Base-by-base conservation (phyloP, 1,140 invertebrate species). In the Leptinotarsa defecta region DNA sequence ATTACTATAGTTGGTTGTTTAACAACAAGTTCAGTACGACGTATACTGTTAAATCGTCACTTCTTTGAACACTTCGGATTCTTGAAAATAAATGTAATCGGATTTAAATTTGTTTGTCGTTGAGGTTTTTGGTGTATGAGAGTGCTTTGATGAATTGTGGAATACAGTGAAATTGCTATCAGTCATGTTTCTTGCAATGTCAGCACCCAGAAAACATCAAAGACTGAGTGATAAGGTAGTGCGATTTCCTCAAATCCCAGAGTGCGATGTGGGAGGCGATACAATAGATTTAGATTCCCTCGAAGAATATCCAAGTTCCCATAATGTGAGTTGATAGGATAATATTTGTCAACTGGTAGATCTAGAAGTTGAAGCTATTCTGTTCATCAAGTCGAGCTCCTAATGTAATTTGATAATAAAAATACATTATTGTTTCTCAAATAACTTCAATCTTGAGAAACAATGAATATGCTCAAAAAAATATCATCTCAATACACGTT, bases 201-300 rank as follows among this genome's bases (percentile, higher is more conserved):
- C 73, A 24, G 65, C 76, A 48, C 72, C 81, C 1, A 81, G 81
- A 74, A 83, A 81, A 78, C 74, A 80, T 13, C 73, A 77, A 48
- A 80, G 79, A 73, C 75, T 83, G 13, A 76, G 77, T 52, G 77
- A 83, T 70, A 76, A 67, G 48, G 81, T 79, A 61, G 78, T 75
- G 34, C 76, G 73, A 70, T 79, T 76, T 78, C 77, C 78, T 19
- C 73, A 77, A 64, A 82, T 79, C 69, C 75, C 74, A 43, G 80
- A 82, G 48, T 75, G 78, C 71, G 79, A 81, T 49, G 78, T 68
- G 68, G 83, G 83, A 13, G 83, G 48, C 22, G 78, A 81, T 57
- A 79, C 71, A 52, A 85, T 85, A 17, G 84, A 85, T 73, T 67
- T 85, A 76, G 84, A 85, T 78, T 85, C 84, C 15, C 79, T 85